phyloP scores from a whole-genome alignment of 2,888 invertebrate species.

The Oscheius onirici region DNA sequence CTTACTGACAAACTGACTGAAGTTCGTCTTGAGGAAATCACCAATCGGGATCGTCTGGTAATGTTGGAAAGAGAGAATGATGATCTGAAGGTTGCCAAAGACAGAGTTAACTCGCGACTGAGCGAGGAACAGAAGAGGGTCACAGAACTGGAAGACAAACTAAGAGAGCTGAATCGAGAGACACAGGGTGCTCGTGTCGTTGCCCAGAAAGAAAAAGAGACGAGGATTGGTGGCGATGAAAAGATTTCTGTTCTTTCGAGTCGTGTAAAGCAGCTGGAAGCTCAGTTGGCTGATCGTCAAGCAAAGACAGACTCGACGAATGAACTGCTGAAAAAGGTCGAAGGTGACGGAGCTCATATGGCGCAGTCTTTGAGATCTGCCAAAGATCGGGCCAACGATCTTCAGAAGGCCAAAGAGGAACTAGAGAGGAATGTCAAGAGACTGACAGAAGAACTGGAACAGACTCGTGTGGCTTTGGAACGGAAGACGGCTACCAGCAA shows the following conservation, averaged over 20 bases:
- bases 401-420: slow-evolving; percentile 25
- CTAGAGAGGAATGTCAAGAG: slow-evolving; percentile 12
- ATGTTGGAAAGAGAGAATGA: slow-evolving; percentile 41
- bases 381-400: slow-evolving; percentile 37
- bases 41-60: slow-evolving; percentile 39
- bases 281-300: slow-evolving; percentile 47
- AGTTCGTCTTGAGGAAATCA: slow-evolving; percentile 27
- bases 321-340: slow-evolving; percentile 48
- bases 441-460: slow-evolving; percentile 30
- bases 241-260: slow-evolving; percentile 27
- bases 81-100: slow-evolving; percentile 40
- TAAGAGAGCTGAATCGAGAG: slow-evolving; percentile 40
- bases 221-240: slow-evolving; percentile 43
- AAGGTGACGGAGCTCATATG: slow-evolving; percentile 45
- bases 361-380: slow-evolving; percentile 44
- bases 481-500: slow-evolving; percentile 20
- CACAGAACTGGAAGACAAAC: slow-evolving; percentile 42
- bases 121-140: slow-evolving; percentile 37
- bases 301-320: slow-evolving; percentile 46
- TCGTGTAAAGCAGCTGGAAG: slow-evolving; percentile 40
- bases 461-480: slow-evolving; percentile 15
- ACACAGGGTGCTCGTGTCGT: slow-evolving; percentile 41
- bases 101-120: slow-evolving; percentile 33
- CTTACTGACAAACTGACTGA: slow-evolving; percentile 37
- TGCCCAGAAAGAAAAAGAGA: slow-evolving; percentile 44